A percentile compares a stretch with the other conserved stretches of the same genome.
These are phyloP conservation scores for Prosapia bicincta DNA, from an alignment of 2,888 invertebrate genomes.

Conservation along the genomic window DNA sequence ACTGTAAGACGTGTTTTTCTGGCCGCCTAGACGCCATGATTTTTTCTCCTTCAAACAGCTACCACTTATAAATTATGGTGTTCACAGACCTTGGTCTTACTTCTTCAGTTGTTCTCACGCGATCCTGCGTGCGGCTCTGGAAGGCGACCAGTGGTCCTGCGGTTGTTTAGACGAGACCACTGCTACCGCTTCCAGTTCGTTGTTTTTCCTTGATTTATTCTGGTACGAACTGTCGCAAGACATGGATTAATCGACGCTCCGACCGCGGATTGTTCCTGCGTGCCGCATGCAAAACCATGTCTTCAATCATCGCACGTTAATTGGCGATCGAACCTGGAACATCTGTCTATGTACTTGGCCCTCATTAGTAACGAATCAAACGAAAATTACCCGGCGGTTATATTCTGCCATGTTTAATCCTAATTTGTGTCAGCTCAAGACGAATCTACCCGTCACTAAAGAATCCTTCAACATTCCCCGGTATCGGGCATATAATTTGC, in stretches of 20 bases:
- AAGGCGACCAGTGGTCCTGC: neutral
- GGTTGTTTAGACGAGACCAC: neutral
- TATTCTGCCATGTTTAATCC: neutral
- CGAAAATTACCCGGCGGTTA: neutral
- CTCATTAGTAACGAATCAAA: neutral
- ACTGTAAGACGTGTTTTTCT: neutral
- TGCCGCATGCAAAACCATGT: neutral
- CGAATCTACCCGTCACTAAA: neutral
- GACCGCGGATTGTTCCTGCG: neutral
- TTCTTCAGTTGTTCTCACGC: constrained; percentile 1
- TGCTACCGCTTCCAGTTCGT: neutral
- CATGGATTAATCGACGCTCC: neutral
- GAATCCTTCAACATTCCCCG: neutral
- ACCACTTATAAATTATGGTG: neutral
- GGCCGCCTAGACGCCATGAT: neutral
- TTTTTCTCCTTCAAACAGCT: neutral
- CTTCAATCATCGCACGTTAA: neutral
- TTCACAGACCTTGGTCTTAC: neutral
- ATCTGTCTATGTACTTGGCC: neutral
- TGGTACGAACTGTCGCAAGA: neutral
- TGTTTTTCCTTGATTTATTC: neutral
- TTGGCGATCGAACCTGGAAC: neutral
- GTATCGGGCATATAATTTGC: no score
- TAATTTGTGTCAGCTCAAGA: neutral
- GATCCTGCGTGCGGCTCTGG: neutral